These are phyloP conservation scores for Micrasema longulum DNA, from an alignment of 1,140 invertebrate species.

Conservation along the genomic window DNA sequence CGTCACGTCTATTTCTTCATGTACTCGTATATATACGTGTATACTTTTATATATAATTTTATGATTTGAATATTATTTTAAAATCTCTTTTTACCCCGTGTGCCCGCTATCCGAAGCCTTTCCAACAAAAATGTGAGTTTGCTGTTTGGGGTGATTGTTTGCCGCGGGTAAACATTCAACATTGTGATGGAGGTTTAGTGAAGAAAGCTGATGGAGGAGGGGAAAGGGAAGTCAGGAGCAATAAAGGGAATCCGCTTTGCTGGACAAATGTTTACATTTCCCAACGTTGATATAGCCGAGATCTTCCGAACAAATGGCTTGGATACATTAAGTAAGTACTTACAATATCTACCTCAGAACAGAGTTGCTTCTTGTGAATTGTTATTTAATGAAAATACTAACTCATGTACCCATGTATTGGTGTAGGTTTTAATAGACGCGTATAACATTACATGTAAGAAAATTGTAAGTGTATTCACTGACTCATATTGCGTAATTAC, in stretches of 20 bases:
- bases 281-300: slow-evolving; percentile 10
- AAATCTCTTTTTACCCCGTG: slow-evolving; percentile 1
- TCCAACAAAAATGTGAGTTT: background rate
- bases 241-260: slow-evolving; percentile 33
- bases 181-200: background rate
- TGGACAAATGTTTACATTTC: slow-evolving; percentile 35
- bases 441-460: too few species aligned
- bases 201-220: slow-evolving; percentile 51
- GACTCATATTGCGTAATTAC: too few species aligned
- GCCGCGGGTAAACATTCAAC: slow-evolving; percentile 9
- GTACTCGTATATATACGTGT: too few species aligned
- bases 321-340: background rate
- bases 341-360: background rate
- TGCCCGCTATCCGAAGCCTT: background rate
- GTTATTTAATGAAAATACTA: too few species aligned
- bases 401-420: too few species aligned
- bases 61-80: too few species aligned
- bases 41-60: too few species aligned
- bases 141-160: slow-evolving; percentile 25
- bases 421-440: too few species aligned
- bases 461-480: too few species aligned
- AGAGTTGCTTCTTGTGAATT: too few species aligned
- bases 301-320: background rate
- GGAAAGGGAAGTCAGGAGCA: slow-evolving; percentile 18
- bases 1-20: too few species aligned